Evolutionary conservation across 1,140 invertebrate species (phyloP).

Genomic region (Agrypnia vestita): DNA sequence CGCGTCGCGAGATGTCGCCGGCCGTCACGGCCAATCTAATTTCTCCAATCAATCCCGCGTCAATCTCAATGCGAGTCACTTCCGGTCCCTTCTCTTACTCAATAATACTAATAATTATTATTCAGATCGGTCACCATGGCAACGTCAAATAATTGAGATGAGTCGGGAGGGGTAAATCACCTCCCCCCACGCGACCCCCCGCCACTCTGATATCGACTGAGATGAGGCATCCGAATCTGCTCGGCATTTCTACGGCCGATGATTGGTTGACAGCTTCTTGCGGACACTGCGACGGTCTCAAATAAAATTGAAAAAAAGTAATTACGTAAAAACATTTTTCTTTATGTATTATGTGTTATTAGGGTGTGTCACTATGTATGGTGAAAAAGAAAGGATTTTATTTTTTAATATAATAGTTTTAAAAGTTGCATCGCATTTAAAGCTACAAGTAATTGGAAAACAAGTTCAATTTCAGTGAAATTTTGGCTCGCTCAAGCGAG

Average conservation of each 20-base stretch:
- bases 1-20: conserved; percentile 23
- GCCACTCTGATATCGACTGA: conserved; percentile 48
- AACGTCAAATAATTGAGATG: conserved; percentile 51
- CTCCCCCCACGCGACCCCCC: neutral
- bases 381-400: no score
- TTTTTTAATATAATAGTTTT: no score
- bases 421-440: no score
- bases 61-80: conserved; percentile 45
- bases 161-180: conserved; percentile 31
- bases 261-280: conserved; percentile 51
- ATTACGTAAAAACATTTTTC: no score
- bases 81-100: conserved; percentile 51
- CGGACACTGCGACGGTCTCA: conserved; percentile 26
- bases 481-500: no score
- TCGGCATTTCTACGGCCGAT: conserved; percentile 47
- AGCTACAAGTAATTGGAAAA: no score
- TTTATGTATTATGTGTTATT: no score
- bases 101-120: conserved; percentile 61
- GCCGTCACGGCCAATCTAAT: conserved; percentile 51
- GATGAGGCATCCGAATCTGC: conserved; percentile 53
- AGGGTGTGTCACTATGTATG: no score
- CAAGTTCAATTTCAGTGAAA: no score
- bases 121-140: conserved; percentile 60
- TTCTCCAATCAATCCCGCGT: conserved; percentile 53
- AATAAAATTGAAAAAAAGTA: no score